Conservation (phyloP, 2,113 vertebrate species). For the Pangasianodon hypophthalmus region DNA sequence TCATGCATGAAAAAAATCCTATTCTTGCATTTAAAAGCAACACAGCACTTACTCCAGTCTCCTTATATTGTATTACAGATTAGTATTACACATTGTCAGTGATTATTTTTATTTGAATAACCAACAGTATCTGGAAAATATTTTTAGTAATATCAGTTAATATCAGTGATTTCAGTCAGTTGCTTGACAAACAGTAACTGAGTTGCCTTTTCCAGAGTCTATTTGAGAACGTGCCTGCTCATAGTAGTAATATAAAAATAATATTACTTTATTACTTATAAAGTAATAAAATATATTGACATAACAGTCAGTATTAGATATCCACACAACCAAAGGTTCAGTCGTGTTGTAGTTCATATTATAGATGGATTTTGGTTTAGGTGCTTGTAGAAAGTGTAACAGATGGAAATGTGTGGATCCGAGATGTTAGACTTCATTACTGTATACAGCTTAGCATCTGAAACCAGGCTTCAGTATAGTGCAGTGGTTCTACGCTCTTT, state of each 20-base stretch:
- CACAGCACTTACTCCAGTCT: constrained; percentile 54
- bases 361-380: constrained; percentile 37
- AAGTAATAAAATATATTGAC: constrained; percentile 50
- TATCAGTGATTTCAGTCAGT: constrained; percentile 35
- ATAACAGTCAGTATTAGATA: constrained; percentile 54
- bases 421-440: constrained; percentile 19
- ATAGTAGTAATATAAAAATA: constrained; percentile 46
- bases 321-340: constrained; percentile 55
- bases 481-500: constrained; percentile 29
- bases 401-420: constrained; percentile 38
- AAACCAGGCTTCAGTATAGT: constrained; percentile 32
- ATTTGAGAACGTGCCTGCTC: constrained; percentile 55
- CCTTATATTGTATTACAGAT: constrained; percentile 8
- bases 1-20: constrained; percentile 32
- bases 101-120: constrained; percentile 55
- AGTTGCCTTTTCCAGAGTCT: constrained; percentile 51
- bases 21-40: constrained; percentile 47
- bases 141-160: constrained; percentile 40
- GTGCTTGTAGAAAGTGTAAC: constrained; percentile 35
- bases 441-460: constrained; percentile 33
- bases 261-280: constrained; percentile 41
- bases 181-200: constrained; percentile 21
- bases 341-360: constrained; percentile 42
- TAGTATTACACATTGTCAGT: constrained; percentile 43
- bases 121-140: constrained; percentile 36